A percentile compares a stretch with the other conserved stretches of the same genome.
phyloP scores from a whole-genome alignment of 2,797 vertebrate species.

The Melanotaenia parkinsoni region DNA sequence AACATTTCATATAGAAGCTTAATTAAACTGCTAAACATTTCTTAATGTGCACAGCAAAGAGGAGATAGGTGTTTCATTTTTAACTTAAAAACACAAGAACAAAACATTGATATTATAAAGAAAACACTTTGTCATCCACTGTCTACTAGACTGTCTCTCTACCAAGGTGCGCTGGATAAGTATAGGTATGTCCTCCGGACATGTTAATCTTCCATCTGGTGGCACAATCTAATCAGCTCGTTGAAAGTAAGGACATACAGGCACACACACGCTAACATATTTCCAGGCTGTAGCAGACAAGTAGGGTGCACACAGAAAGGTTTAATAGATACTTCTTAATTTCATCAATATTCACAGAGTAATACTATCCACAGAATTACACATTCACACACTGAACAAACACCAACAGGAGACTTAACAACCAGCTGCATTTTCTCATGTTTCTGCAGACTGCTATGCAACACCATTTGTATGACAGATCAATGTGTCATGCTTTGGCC shows the following conservation, averaged over 20 bases:
- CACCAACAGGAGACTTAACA: neutral
- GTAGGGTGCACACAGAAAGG: neutral
- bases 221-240: constrained; percentile 16
- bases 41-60: neutral
- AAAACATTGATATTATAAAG: too few species aligned
- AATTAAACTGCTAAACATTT: neutral
- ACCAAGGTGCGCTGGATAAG: neutral
- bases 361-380: neutral
- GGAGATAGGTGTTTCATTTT: too few species aligned
- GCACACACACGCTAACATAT: neutral
- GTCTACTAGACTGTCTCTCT: neutral
- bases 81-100: neutral
- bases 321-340: neutral
- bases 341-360: constrained; percentile 1
- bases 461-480: neutral
- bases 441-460: neutral
- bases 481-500: neutral
- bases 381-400: neutral
- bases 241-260: constrained; percentile 14
- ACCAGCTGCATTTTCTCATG: neutral
- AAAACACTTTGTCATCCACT: neutral
- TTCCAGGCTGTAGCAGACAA: neutral
- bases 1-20: neutral
- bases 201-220: constrained; percentile 11
- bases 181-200: constrained; percentile 1